Evolutionary conservation across 1,140 invertebrate genomes (phyloP).

Genomic region (Episyrphus balteatus): DNA sequence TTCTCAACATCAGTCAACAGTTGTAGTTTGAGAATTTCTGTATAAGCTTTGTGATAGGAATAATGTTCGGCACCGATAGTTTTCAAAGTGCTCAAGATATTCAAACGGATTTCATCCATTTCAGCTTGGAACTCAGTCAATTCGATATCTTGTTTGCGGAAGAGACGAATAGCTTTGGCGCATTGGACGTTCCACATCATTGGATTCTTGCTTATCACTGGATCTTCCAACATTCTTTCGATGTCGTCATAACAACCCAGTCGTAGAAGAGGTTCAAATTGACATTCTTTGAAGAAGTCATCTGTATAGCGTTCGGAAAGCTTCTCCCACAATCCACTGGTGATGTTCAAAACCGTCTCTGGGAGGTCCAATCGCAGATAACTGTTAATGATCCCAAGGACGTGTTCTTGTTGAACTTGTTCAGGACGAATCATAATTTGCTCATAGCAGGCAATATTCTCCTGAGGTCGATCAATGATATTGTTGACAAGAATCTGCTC

Average conservation of each 20-base stretch:
- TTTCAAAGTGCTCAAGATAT: constrained; percentile 56
- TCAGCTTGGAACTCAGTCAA: constrained; percentile 31
- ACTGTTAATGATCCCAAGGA: constrained; percentile 47
- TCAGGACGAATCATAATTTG: constrained; percentile 46
- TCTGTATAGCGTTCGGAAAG: constrained; percentile 37
- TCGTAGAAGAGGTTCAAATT: constrained; percentile 80
- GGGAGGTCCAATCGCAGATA: constrained; percentile 66
- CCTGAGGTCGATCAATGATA: constrained; percentile 57
- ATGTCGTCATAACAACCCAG: constrained; percentile 70
- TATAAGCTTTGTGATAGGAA: constrained; percentile 74
- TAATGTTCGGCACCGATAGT: constrained; percentile 43
- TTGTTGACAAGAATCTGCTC: constrained; percentile 62
- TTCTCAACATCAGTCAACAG: constrained; percentile 49
- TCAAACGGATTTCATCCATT: constrained; percentile 40
- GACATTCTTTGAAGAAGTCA: constrained; percentile 46
- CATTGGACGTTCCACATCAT: constrained; percentile 50
- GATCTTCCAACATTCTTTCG: constrained; percentile 46
- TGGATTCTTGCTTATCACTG: constrained; percentile 36
- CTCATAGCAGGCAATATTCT: constrained; percentile 67
- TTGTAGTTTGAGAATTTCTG: constrained; percentile 66
- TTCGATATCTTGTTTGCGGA: constrained; percentile 36
- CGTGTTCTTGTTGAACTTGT: constrained; percentile 25
- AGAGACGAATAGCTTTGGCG: constrained; percentile 46
- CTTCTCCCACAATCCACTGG: constrained; percentile 44
- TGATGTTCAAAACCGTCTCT: constrained; percentile 58